Conservation (phyloP, 2,113 vertebrate species). For the Coregonus clupeaformis region DNA sequence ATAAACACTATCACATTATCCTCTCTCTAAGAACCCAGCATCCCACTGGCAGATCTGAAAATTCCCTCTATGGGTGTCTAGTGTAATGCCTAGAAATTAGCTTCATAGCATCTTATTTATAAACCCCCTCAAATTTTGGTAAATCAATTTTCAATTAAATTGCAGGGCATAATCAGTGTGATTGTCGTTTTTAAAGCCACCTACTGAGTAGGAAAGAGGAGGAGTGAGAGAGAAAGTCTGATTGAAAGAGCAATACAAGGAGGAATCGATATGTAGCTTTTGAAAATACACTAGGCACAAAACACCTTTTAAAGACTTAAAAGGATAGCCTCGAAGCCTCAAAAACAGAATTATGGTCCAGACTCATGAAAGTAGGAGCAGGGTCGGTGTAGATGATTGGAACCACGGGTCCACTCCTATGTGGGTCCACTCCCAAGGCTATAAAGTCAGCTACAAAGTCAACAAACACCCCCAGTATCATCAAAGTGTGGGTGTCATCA, state of each 20-base stretch:
- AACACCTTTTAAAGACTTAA: not conserved
- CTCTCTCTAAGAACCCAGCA: not conserved
- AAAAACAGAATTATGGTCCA: not conserved
- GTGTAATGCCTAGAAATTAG: not conserved
- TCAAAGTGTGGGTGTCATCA: not conserved
- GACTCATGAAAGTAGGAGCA: constrained; percentile 9
- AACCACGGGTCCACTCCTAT: not conserved
- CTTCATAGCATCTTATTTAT: constrained; percentile 15
- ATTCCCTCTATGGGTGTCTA: not conserved
- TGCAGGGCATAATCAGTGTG: not conserved
- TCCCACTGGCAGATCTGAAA: constrained; percentile 1
- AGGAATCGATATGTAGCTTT: not conserved
- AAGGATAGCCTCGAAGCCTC: constrained; percentile 4
- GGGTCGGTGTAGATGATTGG: not conserved
- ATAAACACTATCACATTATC: not conserved
- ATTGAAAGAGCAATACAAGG: not conserved
- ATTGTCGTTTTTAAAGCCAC: not conserved
- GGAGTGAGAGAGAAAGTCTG: not conserved
- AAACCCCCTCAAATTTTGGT: not conserved
- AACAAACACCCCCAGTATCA: constrained; percentile 21
- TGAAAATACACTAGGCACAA: not conserved
- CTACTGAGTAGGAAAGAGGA: too few species aligned
- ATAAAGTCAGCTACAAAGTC: constrained; percentile 14
- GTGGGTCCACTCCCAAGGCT: too few species aligned
- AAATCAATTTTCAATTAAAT: too few species aligned